Evolutionary conservation across 2,113 vertebrate genomes (phyloP).

Genomic region (Dolichotis patagonum): DNA sequence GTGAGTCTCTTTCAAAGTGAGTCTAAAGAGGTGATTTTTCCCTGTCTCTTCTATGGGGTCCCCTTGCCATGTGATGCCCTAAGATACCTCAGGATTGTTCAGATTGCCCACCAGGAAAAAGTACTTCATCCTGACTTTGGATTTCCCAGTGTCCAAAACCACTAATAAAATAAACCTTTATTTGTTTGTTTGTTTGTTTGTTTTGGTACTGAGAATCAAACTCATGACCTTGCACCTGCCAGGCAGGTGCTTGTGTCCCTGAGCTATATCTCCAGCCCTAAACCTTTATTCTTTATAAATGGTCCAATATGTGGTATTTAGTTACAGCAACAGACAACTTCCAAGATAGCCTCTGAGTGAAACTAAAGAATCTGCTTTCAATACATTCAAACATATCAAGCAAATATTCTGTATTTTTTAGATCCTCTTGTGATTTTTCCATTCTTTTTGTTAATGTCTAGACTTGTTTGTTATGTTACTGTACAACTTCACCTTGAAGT

Average conservation of each 20-base stretch:
- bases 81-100: not conserved
- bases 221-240: too few relatives aligned
- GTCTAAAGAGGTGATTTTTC: not conserved
- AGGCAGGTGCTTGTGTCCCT: too few relatives aligned
- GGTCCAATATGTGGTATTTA: not conserved
- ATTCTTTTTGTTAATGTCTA: conserved; percentile 30
- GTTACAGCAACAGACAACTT: not conserved
- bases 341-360: not conserved
- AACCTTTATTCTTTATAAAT: not conserved
- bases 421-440: not conserved
- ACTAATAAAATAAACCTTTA: not conserved
- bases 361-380: conserved; percentile 31
- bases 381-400: conserved; percentile 5
- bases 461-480: not conserved
- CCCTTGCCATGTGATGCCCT: not conserved
- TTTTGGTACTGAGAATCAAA: too few relatives aligned
- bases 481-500: not conserved
- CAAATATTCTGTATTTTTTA: conserved; percentile 24
- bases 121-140: not conserved
- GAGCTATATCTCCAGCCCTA: not conserved
- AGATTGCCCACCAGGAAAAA: not conserved
- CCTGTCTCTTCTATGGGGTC: not conserved
- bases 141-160: not conserved
- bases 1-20: not conserved
- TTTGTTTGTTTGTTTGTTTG: too few relatives aligned